phyloP scores from a whole-genome alignment of 2,888 invertebrate genomes.

The Steinernema carpocapsae region DNA sequence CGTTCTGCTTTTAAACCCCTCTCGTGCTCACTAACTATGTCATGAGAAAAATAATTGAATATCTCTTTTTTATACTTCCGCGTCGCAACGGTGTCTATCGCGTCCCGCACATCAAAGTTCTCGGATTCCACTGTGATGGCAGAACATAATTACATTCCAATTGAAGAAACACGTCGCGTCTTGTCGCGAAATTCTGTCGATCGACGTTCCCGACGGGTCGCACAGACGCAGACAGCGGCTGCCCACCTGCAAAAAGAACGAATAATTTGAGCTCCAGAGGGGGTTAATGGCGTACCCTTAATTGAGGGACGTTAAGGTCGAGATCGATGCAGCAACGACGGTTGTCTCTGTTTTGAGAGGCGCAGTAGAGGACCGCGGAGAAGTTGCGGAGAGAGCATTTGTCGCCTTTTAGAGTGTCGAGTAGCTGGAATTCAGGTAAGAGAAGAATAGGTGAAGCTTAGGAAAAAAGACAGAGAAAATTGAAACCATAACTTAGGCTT shows the following conservation, averaged over 20 bases:
- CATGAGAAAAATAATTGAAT: conserved; percentile 25
- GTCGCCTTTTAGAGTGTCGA: conserved; percentile 52
- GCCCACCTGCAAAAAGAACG: conserved; percentile 54
- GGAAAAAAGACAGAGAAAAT: neutral
- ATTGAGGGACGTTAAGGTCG: conserved; percentile 62
- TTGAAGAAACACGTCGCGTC: conserved; percentile 65
- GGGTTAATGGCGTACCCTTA: conserved; percentile 49
- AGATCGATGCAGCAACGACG: conserved; percentile 63
- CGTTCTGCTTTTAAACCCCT: neutral
- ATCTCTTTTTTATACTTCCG: conserved; percentile 28
- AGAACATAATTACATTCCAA: conserved; percentile 68
- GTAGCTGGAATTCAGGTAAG: conserved; percentile 51
- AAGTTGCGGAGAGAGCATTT: conserved; percentile 63
- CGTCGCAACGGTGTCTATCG: neutral
- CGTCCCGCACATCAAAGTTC: conserved; percentile 42
- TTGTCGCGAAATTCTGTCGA: conserved; percentile 64
- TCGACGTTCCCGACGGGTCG: conserved; percentile 61
- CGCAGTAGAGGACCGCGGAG: conserved; percentile 65
- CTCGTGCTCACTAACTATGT: neutral
- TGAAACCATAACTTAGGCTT: no score
- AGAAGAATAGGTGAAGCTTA: neutral
- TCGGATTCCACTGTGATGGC: conserved; percentile 65
- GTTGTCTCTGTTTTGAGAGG: conserved; percentile 66
- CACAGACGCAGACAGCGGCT: conserved; percentile 64
- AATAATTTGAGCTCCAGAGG: neutral